Evolutionary conservation across 1,140 invertebrate species (phyloP), one percentile per base, ranked within the genome.

Genomic region (Bombus pascuorum): DNA sequence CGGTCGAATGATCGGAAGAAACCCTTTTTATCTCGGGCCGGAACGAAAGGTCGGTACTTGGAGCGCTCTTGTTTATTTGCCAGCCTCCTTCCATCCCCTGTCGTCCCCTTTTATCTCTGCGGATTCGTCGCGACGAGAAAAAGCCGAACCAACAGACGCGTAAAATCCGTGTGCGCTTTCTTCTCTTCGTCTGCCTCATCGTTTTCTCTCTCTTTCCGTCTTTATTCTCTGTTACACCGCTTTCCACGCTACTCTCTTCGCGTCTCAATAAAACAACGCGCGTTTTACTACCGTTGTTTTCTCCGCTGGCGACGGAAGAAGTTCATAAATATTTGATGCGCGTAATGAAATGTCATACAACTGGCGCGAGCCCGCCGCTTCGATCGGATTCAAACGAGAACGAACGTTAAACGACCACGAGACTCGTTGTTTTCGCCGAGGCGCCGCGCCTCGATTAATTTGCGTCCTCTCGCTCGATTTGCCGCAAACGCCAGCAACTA

Each of bases 271-370:
- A 79, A 84, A 79, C 53, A 79, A 84, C 32, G 44, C 73, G 62
- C 32, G 39, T 84, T 84, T 79, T 79, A 84, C 72, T 79, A 68
- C 15, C 75, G 66, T 25, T 84, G 76, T 62, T 79, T 62, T 62
- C 83, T n/a, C 47, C 10, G 44, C 72, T 34, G 12, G 39, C 53
- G 53, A 42, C 25, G 66, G 39, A 72, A 80, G 68, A 32, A 47
- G 76, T 80, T 85, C 77, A 85, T 85, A 85, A 85, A 85, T 85
- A 85, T 85, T 85, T 80, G 83, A 85, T 73, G 68, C 83, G 32
- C 15, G 53, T 85, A 85, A 85, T 85, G 68, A 68, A 85, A 85
- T 80, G 68, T 71, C 53, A 25, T 72, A 44, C 10, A 42, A 28
- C 47, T 53, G 39, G 39, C 57, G 42, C 53, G 28, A 28, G 39